Conservation (phyloP, 2,888 invertebrate genomes). For the Xanthia togata region DNA sequence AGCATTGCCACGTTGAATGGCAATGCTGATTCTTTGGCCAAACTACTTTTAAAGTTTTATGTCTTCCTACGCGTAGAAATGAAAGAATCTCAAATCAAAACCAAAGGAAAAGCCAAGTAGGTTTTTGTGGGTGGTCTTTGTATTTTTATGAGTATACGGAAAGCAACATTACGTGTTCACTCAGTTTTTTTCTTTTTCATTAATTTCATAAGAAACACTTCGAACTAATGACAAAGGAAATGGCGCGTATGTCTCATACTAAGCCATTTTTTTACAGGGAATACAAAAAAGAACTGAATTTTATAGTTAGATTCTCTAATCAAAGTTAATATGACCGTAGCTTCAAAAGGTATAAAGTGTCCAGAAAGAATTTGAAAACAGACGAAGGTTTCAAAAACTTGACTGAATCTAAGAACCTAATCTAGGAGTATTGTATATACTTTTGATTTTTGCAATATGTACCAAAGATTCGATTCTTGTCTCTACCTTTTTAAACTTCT, state of each 20-base stretch:
- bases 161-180: constrained; percentile 2
- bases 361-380: background rate
- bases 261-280: background rate
- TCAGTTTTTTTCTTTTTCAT: background rate
- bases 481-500: background rate
- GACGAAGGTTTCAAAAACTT: background rate
- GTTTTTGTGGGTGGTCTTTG: background rate
- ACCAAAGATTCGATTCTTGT: background rate
- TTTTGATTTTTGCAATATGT: background rate
- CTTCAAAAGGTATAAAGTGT: background rate
- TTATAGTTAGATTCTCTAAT: background rate
- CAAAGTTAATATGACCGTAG: background rate
- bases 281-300: background rate
- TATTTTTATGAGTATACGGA: background rate
- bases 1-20: too few species aligned
- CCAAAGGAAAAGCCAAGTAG: background rate
- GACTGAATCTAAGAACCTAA: background rate
- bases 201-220: background rate
- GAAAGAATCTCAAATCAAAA: background rate
- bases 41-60: too few species aligned
- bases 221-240: background rate
- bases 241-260: background rate
- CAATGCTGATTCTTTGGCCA: too few species aligned
- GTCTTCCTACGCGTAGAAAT: background rate
- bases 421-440: too few species aligned